phyloP scores from a whole-genome alignment of 2,888 invertebrate species.

The Scaptomyza reducta region DNA sequence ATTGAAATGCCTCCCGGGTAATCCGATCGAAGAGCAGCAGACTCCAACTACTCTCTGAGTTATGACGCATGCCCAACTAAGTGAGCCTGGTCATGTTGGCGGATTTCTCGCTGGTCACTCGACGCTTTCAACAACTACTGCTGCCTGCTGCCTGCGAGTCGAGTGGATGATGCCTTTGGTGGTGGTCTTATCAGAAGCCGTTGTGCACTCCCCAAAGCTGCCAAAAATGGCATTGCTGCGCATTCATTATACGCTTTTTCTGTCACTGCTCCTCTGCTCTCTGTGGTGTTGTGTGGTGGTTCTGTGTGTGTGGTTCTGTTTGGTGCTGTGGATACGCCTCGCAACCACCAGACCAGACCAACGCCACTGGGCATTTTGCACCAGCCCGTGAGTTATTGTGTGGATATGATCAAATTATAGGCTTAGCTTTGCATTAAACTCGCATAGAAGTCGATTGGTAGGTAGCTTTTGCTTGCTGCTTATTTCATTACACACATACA shows the following conservation, averaged over 20 bases:
- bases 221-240: constrained; percentile 78
- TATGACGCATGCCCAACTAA: constrained; percentile 69
- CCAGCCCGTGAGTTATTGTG: constrained; percentile 71
- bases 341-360: constrained; percentile 21
- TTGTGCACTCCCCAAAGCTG: constrained; percentile 73
- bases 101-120: constrained; percentile 59
- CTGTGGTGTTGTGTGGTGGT: constrained; percentile 5
- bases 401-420: constrained; percentile 81
- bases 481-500: no score
- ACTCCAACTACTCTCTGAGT: constrained; percentile 39
- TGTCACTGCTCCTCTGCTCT: constrained; percentile 43
- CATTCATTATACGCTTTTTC: constrained; percentile 73
- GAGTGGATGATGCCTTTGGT: constrained; percentile 29
- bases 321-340: constrained; percentile 21
- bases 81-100: constrained; percentile 52
- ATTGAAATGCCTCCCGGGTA: constrained; percentile 80
- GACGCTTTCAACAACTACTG: constrained; percentile 79
- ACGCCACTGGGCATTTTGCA: constrained; percentile 75
- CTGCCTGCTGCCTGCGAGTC: not conserved
- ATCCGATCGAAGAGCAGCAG: constrained; percentile 65
- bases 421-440: constrained; percentile 75
- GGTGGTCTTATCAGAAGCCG: constrained; percentile 84
- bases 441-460: constrained; percentile 67
- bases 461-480: constrained; percentile 22
- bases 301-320: constrained; percentile 2